Evolutionary conservation across 2,113 vertebrate species (phyloP).

Genomic region (Meriones unguiculatus): DNA sequence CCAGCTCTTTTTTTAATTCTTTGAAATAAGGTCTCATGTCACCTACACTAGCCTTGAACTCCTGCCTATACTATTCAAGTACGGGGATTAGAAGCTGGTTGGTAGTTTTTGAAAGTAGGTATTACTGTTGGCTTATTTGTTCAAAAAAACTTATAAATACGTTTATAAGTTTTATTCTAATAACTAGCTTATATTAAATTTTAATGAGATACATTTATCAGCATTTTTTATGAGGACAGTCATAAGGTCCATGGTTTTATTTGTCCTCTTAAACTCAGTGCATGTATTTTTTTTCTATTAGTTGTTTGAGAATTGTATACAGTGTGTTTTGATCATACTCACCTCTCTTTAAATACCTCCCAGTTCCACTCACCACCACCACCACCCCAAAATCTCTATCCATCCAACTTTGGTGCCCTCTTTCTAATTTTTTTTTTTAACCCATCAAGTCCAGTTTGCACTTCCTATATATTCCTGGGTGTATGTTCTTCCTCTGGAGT

Average conservation of each 20-base stretch:
- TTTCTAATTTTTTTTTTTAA: not conserved
- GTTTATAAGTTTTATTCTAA: not conserved
- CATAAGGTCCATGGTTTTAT: not conserved
- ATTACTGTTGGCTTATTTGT: not conserved
- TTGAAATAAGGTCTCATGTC: not conserved
- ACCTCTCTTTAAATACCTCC: not conserved
- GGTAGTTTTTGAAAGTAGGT: not conserved
- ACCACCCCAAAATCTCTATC: not conserved
- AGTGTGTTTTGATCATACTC: not conserved
- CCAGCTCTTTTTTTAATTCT: not conserved
- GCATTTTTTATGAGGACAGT: not conserved
- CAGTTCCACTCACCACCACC: not conserved
- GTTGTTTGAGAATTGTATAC: not conserved
- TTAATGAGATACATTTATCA: not conserved
- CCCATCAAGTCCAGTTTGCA: not conserved
- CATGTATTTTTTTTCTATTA: not conserved
- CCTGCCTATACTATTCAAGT: not conserved
- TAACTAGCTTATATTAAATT: not conserved
- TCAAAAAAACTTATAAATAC: conserved; percentile 32
- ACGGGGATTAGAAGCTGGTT: not conserved
- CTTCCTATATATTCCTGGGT: not conserved
- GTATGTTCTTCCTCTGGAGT: not conserved
- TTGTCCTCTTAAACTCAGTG: not conserved
- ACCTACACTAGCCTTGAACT: not conserved
- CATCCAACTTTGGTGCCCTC: not conserved